Conservation (phyloP, 2,113 vertebrate genomes). For the Campylomormyrus numenius region DNA sequence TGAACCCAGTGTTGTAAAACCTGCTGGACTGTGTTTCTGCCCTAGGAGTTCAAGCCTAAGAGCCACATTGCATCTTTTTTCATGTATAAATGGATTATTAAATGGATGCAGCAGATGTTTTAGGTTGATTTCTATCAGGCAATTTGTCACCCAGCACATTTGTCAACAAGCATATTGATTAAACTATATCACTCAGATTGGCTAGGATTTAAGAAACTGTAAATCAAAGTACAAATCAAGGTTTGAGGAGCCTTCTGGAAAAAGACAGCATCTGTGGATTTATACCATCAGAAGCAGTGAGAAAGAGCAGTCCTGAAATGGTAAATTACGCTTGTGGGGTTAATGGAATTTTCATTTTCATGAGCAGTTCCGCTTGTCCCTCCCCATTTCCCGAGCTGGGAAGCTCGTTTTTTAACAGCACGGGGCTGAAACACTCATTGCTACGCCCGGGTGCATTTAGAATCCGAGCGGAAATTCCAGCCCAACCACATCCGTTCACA, state of each 20-base stretch:
- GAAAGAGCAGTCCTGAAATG: not conserved
- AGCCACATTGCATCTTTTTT: slow-evolving; percentile 34
- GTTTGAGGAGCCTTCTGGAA: slow-evolving; percentile 34
- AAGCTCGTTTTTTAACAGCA: not conserved
- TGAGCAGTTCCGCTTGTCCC: not conserved
- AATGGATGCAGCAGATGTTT: slow-evolving; percentile 50
- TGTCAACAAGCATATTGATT: slow-evolving; percentile 53
- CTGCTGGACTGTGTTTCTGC: slow-evolving; percentile 30
- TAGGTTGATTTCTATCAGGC: slow-evolving; percentile 49
- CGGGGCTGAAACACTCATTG: not conserved
- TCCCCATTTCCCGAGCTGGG: not conserved
- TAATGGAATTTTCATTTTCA: not conserved
- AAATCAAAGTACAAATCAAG: slow-evolving; percentile 52
- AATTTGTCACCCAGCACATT: slow-evolving; percentile 47
- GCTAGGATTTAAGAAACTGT: slow-evolving; percentile 47
- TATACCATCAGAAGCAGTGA: not conserved
- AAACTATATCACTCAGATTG: slow-evolving; percentile 52
- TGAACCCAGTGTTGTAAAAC: slow-evolving; percentile 33
- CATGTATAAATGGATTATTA: slow-evolving; percentile 49
- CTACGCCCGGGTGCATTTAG: not conserved
- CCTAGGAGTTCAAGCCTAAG: slow-evolving; percentile 16
- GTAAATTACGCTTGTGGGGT: not conserved
- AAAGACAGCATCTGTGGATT: slow-evolving; percentile 26
- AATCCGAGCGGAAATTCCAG: not conserved
- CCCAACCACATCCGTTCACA: not conserved